phyloP scores from a whole-genome alignment of 2,888 invertebrate genomes.

The Agriotes lineatus region DNA sequence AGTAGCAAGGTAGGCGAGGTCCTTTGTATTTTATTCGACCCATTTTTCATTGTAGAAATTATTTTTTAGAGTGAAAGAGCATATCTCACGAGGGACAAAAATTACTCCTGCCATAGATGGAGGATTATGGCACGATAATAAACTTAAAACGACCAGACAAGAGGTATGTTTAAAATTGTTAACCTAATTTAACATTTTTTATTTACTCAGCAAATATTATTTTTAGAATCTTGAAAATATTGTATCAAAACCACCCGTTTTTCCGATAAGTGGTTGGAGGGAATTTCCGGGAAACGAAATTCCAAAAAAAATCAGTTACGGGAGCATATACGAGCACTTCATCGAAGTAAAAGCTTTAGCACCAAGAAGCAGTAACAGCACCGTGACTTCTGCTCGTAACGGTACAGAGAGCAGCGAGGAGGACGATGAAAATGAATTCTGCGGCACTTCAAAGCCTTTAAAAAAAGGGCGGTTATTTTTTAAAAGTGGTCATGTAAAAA shows the following conservation, averaged over 20 bases:
- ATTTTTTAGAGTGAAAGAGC: neutral
- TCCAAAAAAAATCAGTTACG: neutral
- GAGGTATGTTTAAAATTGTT: neutral
- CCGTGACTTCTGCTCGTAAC: neutral
- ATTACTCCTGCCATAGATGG: slow-evolving; percentile 3
- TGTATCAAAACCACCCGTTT: neutral
- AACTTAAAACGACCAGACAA: neutral
- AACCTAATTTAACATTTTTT: neutral
- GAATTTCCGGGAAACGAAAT: neutral
- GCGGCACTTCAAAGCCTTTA: neutral
- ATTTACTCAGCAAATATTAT: neutral
- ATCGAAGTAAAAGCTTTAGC: neutral
- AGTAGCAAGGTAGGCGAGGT: neutral
- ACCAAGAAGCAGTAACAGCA: neutral
- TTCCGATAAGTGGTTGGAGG: neutral
- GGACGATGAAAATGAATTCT: neutral
- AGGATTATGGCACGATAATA: neutral
- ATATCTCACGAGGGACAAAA: neutral
- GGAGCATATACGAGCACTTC: neutral
- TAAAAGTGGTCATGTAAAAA: neutral
- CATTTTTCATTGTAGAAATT: neutral
- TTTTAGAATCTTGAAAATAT: neutral
- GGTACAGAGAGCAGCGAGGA: neutral
- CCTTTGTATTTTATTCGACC: neutral
- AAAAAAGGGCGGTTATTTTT: neutral